Evolutionary conservation across 2,797 vertebrate species (phyloP).

Genomic region (Carduelis carduelis): DNA sequence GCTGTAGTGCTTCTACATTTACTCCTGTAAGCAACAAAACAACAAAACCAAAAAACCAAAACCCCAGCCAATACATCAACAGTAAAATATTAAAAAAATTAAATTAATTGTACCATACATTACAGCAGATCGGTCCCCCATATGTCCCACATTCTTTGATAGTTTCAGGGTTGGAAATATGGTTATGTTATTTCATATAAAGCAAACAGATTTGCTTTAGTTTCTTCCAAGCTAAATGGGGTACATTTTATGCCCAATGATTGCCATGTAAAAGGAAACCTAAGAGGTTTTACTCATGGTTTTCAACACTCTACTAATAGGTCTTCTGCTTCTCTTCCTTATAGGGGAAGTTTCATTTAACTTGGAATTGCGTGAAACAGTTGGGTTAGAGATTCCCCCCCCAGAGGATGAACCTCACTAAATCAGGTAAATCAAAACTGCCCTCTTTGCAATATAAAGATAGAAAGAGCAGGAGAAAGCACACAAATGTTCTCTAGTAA

Average conservation of each 20-base stretch:
- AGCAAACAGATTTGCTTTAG: neutral
- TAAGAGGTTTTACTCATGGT: neutral
- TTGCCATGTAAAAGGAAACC: neutral
- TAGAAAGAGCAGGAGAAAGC: neutral
- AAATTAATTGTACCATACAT: neutral
- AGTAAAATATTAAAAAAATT: neutral
- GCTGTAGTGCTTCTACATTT: neutral
- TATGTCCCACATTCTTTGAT: neutral
- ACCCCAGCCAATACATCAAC: accelerated
- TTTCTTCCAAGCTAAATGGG: neutral
- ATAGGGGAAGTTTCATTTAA: neutral
- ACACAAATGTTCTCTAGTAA: neutral
- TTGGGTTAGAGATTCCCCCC: neutral
- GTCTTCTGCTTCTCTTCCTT: neutral
- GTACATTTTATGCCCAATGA: neutral
- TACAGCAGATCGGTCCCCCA: neutral
- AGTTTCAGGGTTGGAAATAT: neutral
- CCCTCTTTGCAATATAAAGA: neutral
- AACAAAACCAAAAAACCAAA: neutral
- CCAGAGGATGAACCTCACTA: neutral
- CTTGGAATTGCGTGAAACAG: neutral
- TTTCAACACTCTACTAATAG: neutral
- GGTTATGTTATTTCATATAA: neutral
- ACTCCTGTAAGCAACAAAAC: neutral
- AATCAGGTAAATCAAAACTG: neutral